Base-by-base conservation (phyloP, 2,888 invertebrate genomes). In the Lissonota sp. region DNA sequence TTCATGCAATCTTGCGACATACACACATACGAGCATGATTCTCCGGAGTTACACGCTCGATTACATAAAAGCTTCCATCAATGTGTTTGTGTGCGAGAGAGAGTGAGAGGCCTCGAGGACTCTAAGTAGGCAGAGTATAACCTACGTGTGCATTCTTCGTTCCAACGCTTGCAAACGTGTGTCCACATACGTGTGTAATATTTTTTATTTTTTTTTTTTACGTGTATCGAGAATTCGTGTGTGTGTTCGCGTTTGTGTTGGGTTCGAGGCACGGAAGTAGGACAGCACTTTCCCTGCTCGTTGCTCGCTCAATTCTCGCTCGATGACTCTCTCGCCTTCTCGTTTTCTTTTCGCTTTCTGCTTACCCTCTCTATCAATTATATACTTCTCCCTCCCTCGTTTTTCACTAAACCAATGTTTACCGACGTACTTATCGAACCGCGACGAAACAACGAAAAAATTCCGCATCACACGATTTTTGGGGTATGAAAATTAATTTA, bases 1-100 rank as follows among this genome's bases (percentile, higher is more conserved):
- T 90, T 90, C 89, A 90, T 89, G 87, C 87, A 88, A 86, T 86
- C 87, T 89, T 89, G 89, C 89, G 87, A 90, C 89, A 90, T 84
- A 85, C 84, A 83, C 85, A 79, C 79, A 26, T 26, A 26, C 26
- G 26, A 26, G 26, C 26, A 26, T 26, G 26, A 26, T 26, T 26
- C 26, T 85, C 71, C 74, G 72, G 76, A 80, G 86, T 88, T 87
- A 88, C 86, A 88, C 86, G 88, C 86, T 87, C 86, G 88, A 90
- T 90, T 90, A 89, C 90, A 88, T 90, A 90, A 90, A 88, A 79
- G 80, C 84, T 83, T 85, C 77, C 83, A 26, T 26, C 26, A 26
- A 26, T 79, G 26, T 26, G 26, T 26, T 26, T 26, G 26, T 26
- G 26, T 26, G 26, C 3, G 26, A 26, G 26, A 26, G 26, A 26